Base-by-base conservation (phyloP, 1,140 invertebrate genomes). In the Pemphigus obesinymphae region DNA sequence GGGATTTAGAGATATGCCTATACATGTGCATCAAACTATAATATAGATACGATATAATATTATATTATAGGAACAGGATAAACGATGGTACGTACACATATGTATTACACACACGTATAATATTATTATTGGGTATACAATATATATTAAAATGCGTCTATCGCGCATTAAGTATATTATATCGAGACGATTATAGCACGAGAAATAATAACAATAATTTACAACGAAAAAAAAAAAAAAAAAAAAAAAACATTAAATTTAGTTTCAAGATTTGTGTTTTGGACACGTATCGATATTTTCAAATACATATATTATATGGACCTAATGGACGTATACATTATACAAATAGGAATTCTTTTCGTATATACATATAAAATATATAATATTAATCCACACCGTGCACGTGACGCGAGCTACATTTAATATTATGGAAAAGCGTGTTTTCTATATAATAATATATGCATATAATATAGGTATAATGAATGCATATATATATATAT, bases 191-290 rank as follows among this genome's bases (percentile, higher is more conserved):
- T 17, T 63, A 20, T 7, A 34, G 29, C 31, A 15, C 26, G 10
- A 40, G 37, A 43, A 4, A 43, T 70, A 70, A 70, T 70, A 70
- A 45, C 68, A 26, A 70, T 70, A 70, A 70, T 70, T 70, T 70
- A 70, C 37, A 26, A 68, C 34, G 7, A 29, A 7, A 15, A 23
- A 43, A 70, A 37, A 37, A 70, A 70, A 70, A 26, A 7, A 15
- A 43, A 70, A 70, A 68, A 68, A 45, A 70, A 70, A 2, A 7
- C 63, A 1, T 31, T 68, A 37, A 68, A 37, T 40, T 68, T 61
- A 23, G 15, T 61, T 15, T 4, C 5, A n/a, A 37, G 20, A 31
- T 66, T 66, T n/a, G 34, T 43, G 66, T 23, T 37, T 26, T 11
- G 13, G 23, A 70, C 66, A 13, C 68, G 40, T 70, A 26, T 45